Conservation (phyloP, 1,140 invertebrate genomes). For the Drosophila triauraria region DNA sequence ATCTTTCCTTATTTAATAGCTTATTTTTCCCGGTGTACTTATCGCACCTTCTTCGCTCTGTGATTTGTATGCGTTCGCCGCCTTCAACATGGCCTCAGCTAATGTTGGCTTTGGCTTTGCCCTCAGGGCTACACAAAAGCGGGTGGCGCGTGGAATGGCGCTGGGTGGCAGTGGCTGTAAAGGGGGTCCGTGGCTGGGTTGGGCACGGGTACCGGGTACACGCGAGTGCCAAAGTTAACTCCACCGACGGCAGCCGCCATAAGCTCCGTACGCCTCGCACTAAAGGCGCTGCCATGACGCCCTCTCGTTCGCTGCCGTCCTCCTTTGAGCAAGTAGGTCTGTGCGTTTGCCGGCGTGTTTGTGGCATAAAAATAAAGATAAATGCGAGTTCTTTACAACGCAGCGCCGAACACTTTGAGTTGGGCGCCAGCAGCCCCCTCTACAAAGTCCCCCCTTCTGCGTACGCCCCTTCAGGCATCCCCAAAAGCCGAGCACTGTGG, state of each 20-base stretch:
- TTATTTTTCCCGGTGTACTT: constrained; percentile 9
- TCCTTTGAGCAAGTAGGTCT: constrained; percentile 38
- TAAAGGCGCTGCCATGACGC: constrained; percentile 53
- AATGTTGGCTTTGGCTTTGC: constrained; percentile 58
- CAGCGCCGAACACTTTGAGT: constrained; percentile 59
- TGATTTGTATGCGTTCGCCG: constrained; percentile 77
- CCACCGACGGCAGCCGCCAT: constrained; percentile 24
- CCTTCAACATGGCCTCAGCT: constrained; percentile 50
- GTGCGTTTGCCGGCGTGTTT: constrained; percentile 68
- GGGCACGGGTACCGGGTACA: not conserved
- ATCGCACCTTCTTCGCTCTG: constrained; percentile 42
- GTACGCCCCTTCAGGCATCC: not conserved
- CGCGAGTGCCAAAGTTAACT: constrained; percentile 49
- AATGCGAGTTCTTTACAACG: constrained; percentile 81
- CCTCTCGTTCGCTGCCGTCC: constrained; percentile 10
- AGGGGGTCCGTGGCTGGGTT: not conserved
- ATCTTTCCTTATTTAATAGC: too few species aligned
- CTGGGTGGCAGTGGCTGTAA: not conserved
- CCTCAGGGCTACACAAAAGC: constrained; percentile 17
- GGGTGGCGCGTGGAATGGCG: not conserved
- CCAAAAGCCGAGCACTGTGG: constrained; percentile 25
- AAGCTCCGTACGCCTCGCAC: constrained; percentile 56
- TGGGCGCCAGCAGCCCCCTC: constrained; percentile 11
- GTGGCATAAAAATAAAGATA: constrained; percentile 84
- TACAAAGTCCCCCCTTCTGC: not conserved